Percentiles rank a stretch among this genome's conserved stretches.
Evolutionary conservation across 2,113 vertebrate species (phyloP).

Genomic region (Gulo gulo): DNA sequence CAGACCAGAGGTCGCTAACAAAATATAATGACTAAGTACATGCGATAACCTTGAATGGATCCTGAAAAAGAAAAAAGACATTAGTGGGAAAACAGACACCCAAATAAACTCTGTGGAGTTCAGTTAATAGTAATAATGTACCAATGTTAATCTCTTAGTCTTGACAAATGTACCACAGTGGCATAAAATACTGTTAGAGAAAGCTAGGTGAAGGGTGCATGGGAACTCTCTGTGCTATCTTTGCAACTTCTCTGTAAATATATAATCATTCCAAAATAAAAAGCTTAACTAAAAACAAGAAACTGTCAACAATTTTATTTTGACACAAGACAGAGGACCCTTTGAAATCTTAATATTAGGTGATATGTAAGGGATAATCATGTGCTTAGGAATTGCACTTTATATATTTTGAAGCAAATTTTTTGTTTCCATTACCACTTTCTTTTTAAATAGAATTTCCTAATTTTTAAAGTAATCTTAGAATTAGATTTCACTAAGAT

Average conservation of each 20-base stretch:
- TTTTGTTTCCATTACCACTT: neutral
- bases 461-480: neutral
- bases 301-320: neutral
- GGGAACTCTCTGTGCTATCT: neutral
- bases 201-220: neutral
- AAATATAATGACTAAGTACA: neutral
- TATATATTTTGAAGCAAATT: neutral
- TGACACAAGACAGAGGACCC: neutral
- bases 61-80: neutral
- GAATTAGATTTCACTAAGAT: neutral
- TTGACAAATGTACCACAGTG: neutral
- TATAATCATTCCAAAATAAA: neutral
- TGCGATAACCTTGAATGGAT: neutral
- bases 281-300: neutral
- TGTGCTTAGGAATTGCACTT: neutral
- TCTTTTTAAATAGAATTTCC: neutral
- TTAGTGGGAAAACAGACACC: neutral
- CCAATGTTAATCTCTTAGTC: neutral
- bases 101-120: neutral
- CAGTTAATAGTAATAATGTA: neutral
- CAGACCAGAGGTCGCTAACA: neutral
- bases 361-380: neutral
- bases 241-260: neutral
- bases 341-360: neutral
- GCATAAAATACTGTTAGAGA: neutral